These are phyloP conservation scores for Psophia crepitans DNA, from an alignment of 2,113 vertebrate genomes.

Conservation along the genomic window DNA sequence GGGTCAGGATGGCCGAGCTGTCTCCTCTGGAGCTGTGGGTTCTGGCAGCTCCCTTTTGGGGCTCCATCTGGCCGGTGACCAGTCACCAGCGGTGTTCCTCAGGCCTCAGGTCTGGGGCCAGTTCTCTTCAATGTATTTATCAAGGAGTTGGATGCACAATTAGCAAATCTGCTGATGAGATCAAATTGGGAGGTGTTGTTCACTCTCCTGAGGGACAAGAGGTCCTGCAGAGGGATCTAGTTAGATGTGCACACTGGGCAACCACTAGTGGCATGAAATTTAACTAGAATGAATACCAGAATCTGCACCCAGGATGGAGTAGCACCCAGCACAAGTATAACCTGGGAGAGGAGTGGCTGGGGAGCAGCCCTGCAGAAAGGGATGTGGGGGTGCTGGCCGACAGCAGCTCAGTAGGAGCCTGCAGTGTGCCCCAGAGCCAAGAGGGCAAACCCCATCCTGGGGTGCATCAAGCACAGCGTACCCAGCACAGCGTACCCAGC, in stretches of 20 bases:
- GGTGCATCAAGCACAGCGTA: background rate
- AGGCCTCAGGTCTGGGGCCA: rapidly evolving
- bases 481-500: background rate
- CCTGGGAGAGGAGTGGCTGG: background rate
- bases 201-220: background rate
- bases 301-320: background rate
- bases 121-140: background rate
- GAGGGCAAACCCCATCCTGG: background rate
- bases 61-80: rapidly evolving
- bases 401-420: background rate
- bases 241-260: background rate
- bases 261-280: background rate
- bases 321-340: rapidly evolving
- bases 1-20: constrained; percentile 77
- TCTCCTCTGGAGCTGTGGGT: constrained; percentile 75
- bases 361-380: background rate
- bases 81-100: rapidly evolving
- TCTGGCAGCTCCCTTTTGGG: background rate
- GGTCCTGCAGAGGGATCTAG: too few species aligned
- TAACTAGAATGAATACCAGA: background rate
- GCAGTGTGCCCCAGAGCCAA: background rate
- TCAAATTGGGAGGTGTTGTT: too few species aligned
- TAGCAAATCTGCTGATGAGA: background rate
- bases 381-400: background rate
- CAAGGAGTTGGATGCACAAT: too few species aligned